Conservation (phyloP, 2,113 vertebrate genomes). For the Cephalopholis sonnerati region DNA sequence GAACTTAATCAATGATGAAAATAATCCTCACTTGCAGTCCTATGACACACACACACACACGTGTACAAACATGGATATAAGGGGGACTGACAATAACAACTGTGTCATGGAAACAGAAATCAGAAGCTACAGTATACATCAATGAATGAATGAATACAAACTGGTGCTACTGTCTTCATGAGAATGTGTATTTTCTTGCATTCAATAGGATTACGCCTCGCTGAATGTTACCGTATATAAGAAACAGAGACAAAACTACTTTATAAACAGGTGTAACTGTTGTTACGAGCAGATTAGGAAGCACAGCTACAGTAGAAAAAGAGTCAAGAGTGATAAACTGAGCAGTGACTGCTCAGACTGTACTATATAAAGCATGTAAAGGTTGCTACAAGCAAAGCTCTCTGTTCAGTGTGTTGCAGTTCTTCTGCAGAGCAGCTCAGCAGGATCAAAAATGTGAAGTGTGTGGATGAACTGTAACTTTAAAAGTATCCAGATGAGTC, state of each 20-base stretch:
- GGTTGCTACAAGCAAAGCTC: conserved; percentile 24
- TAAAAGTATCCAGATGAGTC: conserved; percentile 17
- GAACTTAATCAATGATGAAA: neutral
- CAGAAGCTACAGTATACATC: neutral
- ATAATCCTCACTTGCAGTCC: too few relatives aligned
- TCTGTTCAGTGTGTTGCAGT: neutral
- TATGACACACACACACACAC: neutral
- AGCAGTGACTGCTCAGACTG: neutral
- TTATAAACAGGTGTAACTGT: neutral
- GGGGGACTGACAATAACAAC: neutral
- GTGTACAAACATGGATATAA: neutral
- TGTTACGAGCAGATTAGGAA: neutral
- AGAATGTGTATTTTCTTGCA: neutral
- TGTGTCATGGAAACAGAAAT: conserved; percentile 2
- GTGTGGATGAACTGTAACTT: neutral
- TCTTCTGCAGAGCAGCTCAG: conserved; percentile 13
- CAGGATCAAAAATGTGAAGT: neutral
- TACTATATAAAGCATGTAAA: neutral
- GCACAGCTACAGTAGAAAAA: conserved; percentile 25
- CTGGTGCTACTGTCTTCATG: conserved; percentile 12
- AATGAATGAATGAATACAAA: neutral
- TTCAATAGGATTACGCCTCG: conserved; percentile 13
- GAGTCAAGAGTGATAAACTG: neutral
- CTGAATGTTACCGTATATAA: neutral
- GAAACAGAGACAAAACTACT: neutral